Evolutionary conservation across 2,888 invertebrate genomes (phyloP).

Genomic region (Perizoma affinitatum): DNA sequence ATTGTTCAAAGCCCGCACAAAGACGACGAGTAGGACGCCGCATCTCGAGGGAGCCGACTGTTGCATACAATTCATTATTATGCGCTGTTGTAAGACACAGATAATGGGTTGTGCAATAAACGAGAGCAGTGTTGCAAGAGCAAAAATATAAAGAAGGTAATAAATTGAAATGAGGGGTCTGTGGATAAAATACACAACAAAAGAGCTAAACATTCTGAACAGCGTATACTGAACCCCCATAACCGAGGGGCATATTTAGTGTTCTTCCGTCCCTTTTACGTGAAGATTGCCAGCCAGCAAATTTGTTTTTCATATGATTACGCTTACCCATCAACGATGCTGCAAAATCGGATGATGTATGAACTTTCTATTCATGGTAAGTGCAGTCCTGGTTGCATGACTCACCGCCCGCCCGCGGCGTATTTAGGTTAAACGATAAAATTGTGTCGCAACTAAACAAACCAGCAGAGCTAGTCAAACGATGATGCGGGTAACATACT

Average conservation of each 20-base stretch:
- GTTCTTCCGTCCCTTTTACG: slow-evolving; percentile 11
- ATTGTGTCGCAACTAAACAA: slow-evolving; percentile 56
- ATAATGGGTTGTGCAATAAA: slow-evolving; percentile 36
- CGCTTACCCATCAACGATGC: slow-evolving; percentile 13
- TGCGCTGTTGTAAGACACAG: slow-evolving; percentile 33
- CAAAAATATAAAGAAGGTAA: slow-evolving; percentile 19
- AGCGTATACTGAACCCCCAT: not conserved
- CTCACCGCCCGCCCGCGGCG: slow-evolving; percentile 57
- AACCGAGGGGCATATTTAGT: slow-evolving; percentile 15
- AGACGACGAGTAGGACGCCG: slow-evolving; percentile 51
- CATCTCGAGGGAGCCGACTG: slow-evolving; percentile 48
- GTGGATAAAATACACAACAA: slow-evolving; percentile 17
- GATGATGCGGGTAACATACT: slow-evolving; percentile 63
- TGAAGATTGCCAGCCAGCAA: slow-evolving; percentile 9
- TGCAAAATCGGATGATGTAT: slow-evolving; percentile 27
- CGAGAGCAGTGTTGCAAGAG: slow-evolving; percentile 19
- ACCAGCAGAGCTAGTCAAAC: slow-evolving; percentile 57
- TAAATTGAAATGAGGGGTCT: slow-evolving; percentile 21
- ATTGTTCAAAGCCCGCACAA: slow-evolving; percentile 62
- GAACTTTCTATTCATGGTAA: slow-evolving; percentile 23
- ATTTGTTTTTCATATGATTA: slow-evolving; percentile 19
- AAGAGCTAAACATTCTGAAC: slow-evolving; percentile 13
- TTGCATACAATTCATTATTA: slow-evolving; percentile 37
- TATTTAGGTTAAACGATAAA: slow-evolving; percentile 61
- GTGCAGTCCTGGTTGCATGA: slow-evolving; percentile 38